A percentile compares a stretch with the other conserved stretches of the same genome.
These are phyloP conservation scores for Cosmorhoe ocellata DNA, from an alignment of 2,888 invertebrate species.

Conservation along the genomic window DNA sequence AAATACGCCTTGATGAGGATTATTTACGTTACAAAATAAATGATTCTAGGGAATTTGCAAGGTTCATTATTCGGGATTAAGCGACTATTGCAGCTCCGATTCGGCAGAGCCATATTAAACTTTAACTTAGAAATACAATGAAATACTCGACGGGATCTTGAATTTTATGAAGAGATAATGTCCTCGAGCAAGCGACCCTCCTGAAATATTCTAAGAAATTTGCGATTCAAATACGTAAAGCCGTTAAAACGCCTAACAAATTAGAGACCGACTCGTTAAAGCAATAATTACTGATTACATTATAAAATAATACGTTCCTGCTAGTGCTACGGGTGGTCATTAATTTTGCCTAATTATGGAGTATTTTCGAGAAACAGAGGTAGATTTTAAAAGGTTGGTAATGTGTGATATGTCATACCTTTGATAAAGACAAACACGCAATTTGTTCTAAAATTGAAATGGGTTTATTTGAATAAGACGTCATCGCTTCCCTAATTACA, in stretches of 20 bases:
- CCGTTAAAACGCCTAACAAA: constrained; percentile 83
- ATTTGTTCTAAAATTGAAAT: not conserved
- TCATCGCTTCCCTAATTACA: constrained; percentile 9
- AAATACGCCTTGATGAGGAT: not conserved
- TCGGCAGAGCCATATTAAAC: constrained; percentile 51
- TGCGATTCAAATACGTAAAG: constrained; percentile 82
- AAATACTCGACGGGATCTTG: constrained; percentile 74
- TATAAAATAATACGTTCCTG: constrained; percentile 66
- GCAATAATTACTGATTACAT: constrained; percentile 80
- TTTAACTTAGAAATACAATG: constrained; percentile 72
- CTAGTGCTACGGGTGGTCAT: constrained; percentile 29
- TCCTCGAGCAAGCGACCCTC: constrained; percentile 77
- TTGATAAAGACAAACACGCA: not conserved
- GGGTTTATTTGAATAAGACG: constrained; percentile 1
- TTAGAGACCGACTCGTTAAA: constrained; percentile 80
- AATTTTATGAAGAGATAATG: constrained; percentile 82
- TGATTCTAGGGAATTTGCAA: constrained; percentile 7
- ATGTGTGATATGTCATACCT: no score
- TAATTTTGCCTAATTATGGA: constrained; percentile 4
- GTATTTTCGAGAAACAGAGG: not conserved
- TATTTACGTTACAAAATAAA: not conserved
- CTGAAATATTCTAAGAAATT: constrained; percentile 81
- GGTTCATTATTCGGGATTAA: constrained; percentile 15
- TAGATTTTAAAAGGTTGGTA: not conserved
- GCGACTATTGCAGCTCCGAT: constrained; percentile 29